Percentiles rank a stretch among this genome's conserved stretches.
These are phyloP conservation scores for Drosophila maculinotata DNA, from an alignment of 2,888 invertebrate genomes.

Conservation along the genomic window DNA sequence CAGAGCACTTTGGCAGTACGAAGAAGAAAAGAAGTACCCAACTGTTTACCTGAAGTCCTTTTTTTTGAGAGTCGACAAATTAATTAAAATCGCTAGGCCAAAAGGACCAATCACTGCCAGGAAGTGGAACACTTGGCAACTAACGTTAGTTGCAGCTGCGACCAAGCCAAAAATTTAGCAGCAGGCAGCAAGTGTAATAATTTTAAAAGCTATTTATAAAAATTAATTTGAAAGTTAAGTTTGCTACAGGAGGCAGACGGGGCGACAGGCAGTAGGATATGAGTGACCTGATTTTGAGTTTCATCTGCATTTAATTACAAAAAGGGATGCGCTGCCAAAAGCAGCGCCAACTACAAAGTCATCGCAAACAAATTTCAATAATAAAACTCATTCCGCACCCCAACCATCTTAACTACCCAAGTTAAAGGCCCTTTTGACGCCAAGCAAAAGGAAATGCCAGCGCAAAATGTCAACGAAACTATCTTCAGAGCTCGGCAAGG, in stretches of 20 bases:
- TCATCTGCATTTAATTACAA: constrained; percentile 75
- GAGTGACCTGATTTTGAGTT: constrained; percentile 69
- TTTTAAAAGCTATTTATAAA: constrained; percentile 65
- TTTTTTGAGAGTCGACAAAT: constrained; percentile 44
- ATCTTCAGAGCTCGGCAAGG: constrained; percentile 16
- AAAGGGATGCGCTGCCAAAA: constrained; percentile 54
- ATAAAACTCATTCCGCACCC: constrained; percentile 51
- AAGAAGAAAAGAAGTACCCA: constrained; percentile 10
- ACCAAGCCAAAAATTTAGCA: constrained; percentile 34
- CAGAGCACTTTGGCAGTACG: not conserved
- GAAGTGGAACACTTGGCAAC: constrained; percentile 46
- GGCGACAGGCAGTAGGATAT: constrained; percentile 19
- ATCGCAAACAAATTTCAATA: constrained; percentile 74
- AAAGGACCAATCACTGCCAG: constrained; percentile 44
- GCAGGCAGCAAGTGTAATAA: constrained; percentile 41
- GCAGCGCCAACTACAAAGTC: constrained; percentile 48
- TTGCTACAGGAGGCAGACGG: constrained; percentile 28
- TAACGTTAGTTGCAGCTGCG: constrained; percentile 64
- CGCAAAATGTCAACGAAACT: constrained; percentile 46
- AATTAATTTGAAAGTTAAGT: constrained; percentile 69
- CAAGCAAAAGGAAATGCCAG: constrained; percentile 16
- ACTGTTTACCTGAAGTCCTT: constrained; percentile 25
- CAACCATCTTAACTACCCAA: constrained; percentile 13
- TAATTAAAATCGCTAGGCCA: constrained; percentile 60
- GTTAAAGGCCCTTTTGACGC: constrained; percentile 40